Evolutionary conservation across 2,888 invertebrate genomes (phyloP), one percentile per base, ranked within the genome.

Genomic region (Anoncus sp.): DNA sequence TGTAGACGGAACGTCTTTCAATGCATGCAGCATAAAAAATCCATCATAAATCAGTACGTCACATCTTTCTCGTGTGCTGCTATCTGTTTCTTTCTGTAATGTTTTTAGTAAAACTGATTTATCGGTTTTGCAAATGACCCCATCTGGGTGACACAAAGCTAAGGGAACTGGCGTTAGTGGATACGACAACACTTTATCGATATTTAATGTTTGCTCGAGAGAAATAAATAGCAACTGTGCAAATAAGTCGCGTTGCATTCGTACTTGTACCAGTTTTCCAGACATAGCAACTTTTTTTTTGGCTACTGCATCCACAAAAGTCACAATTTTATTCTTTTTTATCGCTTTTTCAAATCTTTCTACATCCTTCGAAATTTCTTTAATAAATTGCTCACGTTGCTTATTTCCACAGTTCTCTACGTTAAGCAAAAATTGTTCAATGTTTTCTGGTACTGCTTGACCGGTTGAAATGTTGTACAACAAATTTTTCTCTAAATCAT

Each of bases 41-140:
- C 77, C 81, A 70, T 81, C 81, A 38, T 69, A 43, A 22, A 81
- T 38, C 53, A 66, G 10, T 16, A 81, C 43, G 55, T 78, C 76
- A 31, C 43, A 59, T 16, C 2, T 65, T 6, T 43, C 22, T 27
- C 40, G 65, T 65, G 18, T 24, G 20, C 12, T 40, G 35, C 45
- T 59, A 14, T 24, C 14, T 40, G 18, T 27, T 27, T 57, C 27
- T 24, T 71, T 71, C 10, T 71, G 45, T 3, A 71, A 12, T 31
- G 45, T 24, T 35, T 55, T 49, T 31, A 55, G 16, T 45, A 65
- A 45, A 10, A 16, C 40, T 5, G 75, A 75, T 62, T 67, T 62
- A 27, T 75, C 45, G 18, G 66, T 66, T 35, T 73, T 59, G 40
- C 35, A 57, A 9, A 75, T 69, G 22, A 49, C n/a, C 6, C 69